Base-by-base conservation (phyloP, 2,797 vertebrate species). In the Echiichthys vipera region DNA sequence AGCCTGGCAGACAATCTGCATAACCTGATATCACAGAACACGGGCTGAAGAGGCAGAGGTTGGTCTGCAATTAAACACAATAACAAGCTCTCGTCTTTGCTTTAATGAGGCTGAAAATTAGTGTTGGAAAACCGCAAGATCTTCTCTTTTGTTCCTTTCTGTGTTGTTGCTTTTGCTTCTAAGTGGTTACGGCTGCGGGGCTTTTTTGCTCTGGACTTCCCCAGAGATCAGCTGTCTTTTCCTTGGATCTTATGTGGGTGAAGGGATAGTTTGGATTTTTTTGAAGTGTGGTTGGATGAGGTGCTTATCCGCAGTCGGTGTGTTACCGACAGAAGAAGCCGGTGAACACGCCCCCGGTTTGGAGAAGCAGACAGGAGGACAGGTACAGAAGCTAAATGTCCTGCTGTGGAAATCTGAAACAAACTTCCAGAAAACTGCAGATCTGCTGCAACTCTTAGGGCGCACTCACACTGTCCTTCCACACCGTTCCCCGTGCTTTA, bases 61-160 rank as follows among this genome's bases (percentile, higher is more conserved):
- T 7, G 49, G 8, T 27, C 57, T 64, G 36, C 54, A 66, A 64
- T 65, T 57, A 65, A 20, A 53, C 15, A 24, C 1, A 65, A 69
- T 22, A 43, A 55, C 54, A 65, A 63, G 29, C 43, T 79, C 27
- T 58, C 45, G 15, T 2, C 15, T 67, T 1, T 0, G 2, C 27
- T 74, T 37, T 54, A 68, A 73, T 59, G 22, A 56, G 5, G 47
- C 39, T 66, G 45, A 42, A 71, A 71, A 71, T 72, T 7, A 47
- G 32, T 43, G n/a, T 15, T 39, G 63, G 11, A 51, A 40, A 32
- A 40, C 18, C 18, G 42, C 8, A 8, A 7, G 11, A 30, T 57
- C 15, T 4, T 27, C n/a, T 27, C 7, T 39, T 42, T 13, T 8
- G 4, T 25, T 39, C 13, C 32, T 46, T 25, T 45, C 17, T 12